These are phyloP conservation scores for Hybognathus amarus DNA, from an alignment of 2,797 vertebrate species.

Conservation along the genomic window DNA sequence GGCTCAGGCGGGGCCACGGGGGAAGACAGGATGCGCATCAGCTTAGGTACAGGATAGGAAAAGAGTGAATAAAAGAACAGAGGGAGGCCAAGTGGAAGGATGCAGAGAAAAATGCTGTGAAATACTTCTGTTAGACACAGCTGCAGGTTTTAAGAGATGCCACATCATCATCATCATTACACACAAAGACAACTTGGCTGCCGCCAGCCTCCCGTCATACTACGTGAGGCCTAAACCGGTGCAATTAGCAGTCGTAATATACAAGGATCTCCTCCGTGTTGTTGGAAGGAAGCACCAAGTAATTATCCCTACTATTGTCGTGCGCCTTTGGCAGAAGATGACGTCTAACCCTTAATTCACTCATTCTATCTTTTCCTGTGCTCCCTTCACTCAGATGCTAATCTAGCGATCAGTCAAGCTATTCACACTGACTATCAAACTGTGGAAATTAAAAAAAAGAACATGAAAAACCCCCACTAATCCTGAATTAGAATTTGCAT, in stretches of 20 bases:
- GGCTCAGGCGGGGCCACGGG: conserved; percentile 23
- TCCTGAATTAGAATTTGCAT: conserved; percentile 61
- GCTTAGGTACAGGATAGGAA: conserved; percentile 7
- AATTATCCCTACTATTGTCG: conserved; percentile 54
- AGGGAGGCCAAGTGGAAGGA: conserved; percentile 25
- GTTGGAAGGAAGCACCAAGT: conserved; percentile 48
- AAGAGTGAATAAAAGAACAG: conserved; percentile 39
- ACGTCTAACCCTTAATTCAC: conserved; percentile 26
- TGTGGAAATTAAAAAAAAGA: conserved; percentile 14
- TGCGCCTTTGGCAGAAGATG: conserved; percentile 41
- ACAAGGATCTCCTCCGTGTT: conserved; percentile 22
- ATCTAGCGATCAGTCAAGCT: conserved; percentile 56
- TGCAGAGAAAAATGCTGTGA: conserved; percentile 9
- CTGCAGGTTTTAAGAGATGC: conserved; percentile 48
- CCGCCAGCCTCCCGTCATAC: conserved; percentile 26
- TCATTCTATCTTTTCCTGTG: conserved; percentile 29
- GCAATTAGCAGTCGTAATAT: conserved; percentile 48
- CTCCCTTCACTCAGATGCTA: conserved; percentile 42
- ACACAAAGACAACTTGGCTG: conserved; percentile 38
- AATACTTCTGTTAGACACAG: conserved; percentile 26
- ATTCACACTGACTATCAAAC: conserved; percentile 45
- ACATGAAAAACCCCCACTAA: conserved; percentile 23
- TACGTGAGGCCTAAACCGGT: conserved; percentile 18
- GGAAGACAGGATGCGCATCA: conserved; percentile 10
- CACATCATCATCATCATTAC: not conserved